Evolutionary conservation across 2,888 invertebrate species (phyloP), one percentile per base, ranked within the genome.

Genomic region (Bursaphelenchus okinawaensis): DNA sequence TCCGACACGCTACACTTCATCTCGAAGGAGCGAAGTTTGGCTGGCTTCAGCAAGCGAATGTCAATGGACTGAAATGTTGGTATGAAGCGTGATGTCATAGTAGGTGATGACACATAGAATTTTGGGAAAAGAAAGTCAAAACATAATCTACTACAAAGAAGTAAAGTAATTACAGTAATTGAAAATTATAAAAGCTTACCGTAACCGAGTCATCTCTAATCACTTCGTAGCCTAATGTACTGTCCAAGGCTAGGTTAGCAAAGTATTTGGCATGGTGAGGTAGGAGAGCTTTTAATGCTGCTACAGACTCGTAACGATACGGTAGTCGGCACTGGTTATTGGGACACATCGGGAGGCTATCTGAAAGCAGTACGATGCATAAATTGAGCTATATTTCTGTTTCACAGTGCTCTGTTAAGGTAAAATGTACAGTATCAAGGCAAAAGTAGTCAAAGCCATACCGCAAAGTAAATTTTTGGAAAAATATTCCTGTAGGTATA

Each of bases 241-340:
- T 58, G 22, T 70, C 68, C 16, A 76, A 68, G 19, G 71, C 71
- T 63, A 75, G 72, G 56, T 70, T 71, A 1, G 72, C 72, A 54
- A 76, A 76, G 63, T 72, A 76, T 59, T 59, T 50, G 54, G 68
- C 67, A 24, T 67, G 65, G 40, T 76, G 74, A 8, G 76, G 75
- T 26, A 75, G 73, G 28, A 72, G 68, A 0, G 73, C 75, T 24
- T 56, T 28, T 16, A 56, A 26, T 12, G 56, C 56, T 24, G 26
- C 27, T 7, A 56, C 29, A 24, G 56, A 56, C 26, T 56, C 56
- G 26, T 24, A 56, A 4, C 23, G 1, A 56, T 56, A 56, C 23
- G 56, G 56, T 22, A 56, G 29, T 9, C 56, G 56, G 55, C 76
- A 76, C n/a, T 67, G 60, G 29, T 74, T 73, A 50, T 64, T 62